These are phyloP conservation scores for Nymphicus hollandicus DNA, from an alignment of 2,113 vertebrate genomes.

Conservation along the genomic window DNA sequence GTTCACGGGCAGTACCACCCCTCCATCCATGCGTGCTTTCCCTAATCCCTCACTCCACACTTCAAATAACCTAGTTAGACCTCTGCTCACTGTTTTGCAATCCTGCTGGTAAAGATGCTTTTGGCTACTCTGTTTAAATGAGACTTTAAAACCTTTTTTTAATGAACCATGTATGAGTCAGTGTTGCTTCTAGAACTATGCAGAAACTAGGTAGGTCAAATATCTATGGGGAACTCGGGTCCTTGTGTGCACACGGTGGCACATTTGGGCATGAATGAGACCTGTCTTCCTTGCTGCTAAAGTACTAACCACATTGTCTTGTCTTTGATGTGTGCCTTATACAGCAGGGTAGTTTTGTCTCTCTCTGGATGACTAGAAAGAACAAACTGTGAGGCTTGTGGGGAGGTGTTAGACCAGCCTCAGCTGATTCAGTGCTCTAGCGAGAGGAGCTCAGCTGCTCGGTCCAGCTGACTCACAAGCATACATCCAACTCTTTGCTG, in stretches of 20 bases:
- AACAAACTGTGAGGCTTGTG: not conserved
- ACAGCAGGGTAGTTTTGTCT: not conserved
- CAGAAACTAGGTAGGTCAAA: not conserved
- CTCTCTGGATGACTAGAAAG: not conserved
- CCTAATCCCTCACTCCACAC: not conserved
- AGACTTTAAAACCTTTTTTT: not conserved
- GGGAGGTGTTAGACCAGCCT: not conserved
- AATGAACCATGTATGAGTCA: not conserved
- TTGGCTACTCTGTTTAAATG: not conserved
- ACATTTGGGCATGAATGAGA: not conserved
- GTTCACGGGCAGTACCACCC: not conserved
- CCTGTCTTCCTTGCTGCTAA: not conserved
- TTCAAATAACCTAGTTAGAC: not conserved
- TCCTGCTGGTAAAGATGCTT: not conserved
- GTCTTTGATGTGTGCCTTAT: not conserved
- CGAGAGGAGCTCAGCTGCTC: not conserved
- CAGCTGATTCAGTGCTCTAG: not conserved
- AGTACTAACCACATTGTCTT: not conserved
- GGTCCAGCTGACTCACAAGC: not conserved
- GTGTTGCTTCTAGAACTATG: not conserved
- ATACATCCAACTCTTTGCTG: not conserved
- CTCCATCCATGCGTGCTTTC: fast-evolving
- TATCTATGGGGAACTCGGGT: not conserved
- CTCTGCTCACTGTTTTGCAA: not conserved
- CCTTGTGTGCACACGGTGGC: not conserved